Evolutionary conservation across 2,113 vertebrate species (phyloP), one percentile per base, ranked within the genome.

Genomic region (Anhinga rufa): DNA sequence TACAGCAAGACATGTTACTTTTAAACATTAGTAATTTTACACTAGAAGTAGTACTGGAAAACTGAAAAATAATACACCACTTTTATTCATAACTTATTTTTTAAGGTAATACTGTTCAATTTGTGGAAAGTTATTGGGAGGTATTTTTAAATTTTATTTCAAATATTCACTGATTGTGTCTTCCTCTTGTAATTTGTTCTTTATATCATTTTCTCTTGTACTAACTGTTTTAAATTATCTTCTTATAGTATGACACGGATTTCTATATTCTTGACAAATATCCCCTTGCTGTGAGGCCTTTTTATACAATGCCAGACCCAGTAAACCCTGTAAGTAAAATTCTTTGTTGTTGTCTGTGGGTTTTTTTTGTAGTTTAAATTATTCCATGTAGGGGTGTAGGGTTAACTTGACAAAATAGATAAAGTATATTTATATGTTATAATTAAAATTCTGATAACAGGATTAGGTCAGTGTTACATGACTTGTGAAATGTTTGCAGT

Each of bases 211-310:
- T 93, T 82, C n/a, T 46, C 34, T 42, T 71, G 9, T 75, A 48
- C 38, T 95, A 74, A 95, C 40, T 90, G 34, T 77, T 81, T 55
- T 52, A 57, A 95, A 94, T 91, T 80, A 31, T 42, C 62, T 97
- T 87, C 87, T 93, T 71, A 95, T 96, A 99, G 99, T 99, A 99
- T 25, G 99, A 99, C 90, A 99, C 99, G 6, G 99, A 99, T 97
- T 99, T 99, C 98, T 99, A 99, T 71, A 98, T 99, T 95, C 99
- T 99, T 98, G 99, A 99, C 96, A 99, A 99, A 95, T 99, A 99
- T 44, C 99, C 99, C 8, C 98, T 99, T 98, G 99, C 99, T 92
- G 99, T 99, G 92, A 98, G 99, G 96, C 99, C 99, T 55, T 99
- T 99, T 98, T 99, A 99, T 98, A 99, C 99, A 28, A 99, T 99